Evolutionary conservation across 2,113 vertebrate genomes (phyloP), one percentile per base, ranked within the genome.

Genomic region (Nothocercus julius): DNA sequence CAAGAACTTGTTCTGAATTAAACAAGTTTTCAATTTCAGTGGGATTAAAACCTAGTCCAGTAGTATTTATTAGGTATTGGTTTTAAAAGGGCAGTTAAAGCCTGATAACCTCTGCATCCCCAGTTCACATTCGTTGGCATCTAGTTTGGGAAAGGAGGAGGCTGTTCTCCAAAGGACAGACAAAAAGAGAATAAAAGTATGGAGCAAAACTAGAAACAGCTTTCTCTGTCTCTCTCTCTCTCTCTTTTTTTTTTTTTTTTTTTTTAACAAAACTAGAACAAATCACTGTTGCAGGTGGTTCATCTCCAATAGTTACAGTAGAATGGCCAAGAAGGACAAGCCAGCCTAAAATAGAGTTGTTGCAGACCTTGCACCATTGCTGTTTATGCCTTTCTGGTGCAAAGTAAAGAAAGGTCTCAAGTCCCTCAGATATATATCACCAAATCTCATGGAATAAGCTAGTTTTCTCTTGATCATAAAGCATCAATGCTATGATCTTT

Each of bases 341-440:
- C 14, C 27, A 30, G 5, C 34, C 1, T 76, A 20, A 28, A n/a
- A 44, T 53, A 44, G 0, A 0, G 9, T 49, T 34, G 21, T 36
- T 17, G 20, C 44, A 16, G 80, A 61, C 15, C 11, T 24, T 64
- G 32, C 13, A 80, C 38, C 36, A 63, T 17, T 20, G 19, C 3
- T 68, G 75, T 76, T 54, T 61, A 6, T 64, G 12, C 9, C 28
- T 34, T 32, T 4, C 20, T 72, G 10, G 18, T 85, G n/a, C 30
- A 82, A 27, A 4, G 54, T 32, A 34, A 83, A 82, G 11, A 22
- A 76, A 44, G 8, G 16, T 56, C 14, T 77, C 2, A 87, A 81
- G 8, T 51, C 19, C 2, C 21, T 63, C 13, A 34, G n/a, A 7
- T 51, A 32, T 19, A 28, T 87, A n/a, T 12, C 63, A 42, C 6